phyloP scores from a whole-genome alignment of 2,113 vertebrate genomes.

The Tympanuchus pallidicinctus region DNA sequence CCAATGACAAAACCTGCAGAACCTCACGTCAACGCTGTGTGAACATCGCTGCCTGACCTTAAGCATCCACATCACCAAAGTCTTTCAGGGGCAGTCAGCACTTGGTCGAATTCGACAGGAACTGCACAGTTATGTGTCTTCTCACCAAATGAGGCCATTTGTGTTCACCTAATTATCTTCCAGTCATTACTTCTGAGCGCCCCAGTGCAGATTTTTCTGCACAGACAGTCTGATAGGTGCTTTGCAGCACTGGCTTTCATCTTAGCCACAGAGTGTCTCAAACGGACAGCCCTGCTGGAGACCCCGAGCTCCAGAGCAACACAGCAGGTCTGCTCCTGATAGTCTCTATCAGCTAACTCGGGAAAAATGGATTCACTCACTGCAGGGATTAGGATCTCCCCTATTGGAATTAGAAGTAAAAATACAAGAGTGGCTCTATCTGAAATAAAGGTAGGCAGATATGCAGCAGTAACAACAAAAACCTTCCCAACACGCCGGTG shows the following conservation, averaged over 20 bases:
- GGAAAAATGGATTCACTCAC: neutral
- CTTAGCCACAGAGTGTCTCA: neutral
- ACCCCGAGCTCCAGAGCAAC: neutral
- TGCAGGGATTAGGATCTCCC: neutral
- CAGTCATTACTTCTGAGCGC: neutral
- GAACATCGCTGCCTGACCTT: neutral
- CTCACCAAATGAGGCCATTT: neutral
- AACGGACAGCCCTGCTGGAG: neutral
- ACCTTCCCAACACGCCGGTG: neutral
- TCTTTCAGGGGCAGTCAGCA: neutral
- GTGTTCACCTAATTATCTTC: neutral
- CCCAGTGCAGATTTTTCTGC: neutral
- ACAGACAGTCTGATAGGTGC: neutral
- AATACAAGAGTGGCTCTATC: neutral
- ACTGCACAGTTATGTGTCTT: neutral
- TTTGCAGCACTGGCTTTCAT: neutral
- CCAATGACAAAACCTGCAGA: neutral
- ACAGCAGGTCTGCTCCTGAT: rapidly evolving
- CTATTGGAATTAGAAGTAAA: neutral
- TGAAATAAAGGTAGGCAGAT: neutral
- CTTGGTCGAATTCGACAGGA: constrained; percentile 1
- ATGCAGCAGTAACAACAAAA: neutral
- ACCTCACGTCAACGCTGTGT: neutral
- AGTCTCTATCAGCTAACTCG: neutral
- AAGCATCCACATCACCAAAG: neutral